These are phyloP conservation scores for Tichodroma muraria DNA, from an alignment of 2,113 vertebrate genomes.

Conservation along the genomic window DNA sequence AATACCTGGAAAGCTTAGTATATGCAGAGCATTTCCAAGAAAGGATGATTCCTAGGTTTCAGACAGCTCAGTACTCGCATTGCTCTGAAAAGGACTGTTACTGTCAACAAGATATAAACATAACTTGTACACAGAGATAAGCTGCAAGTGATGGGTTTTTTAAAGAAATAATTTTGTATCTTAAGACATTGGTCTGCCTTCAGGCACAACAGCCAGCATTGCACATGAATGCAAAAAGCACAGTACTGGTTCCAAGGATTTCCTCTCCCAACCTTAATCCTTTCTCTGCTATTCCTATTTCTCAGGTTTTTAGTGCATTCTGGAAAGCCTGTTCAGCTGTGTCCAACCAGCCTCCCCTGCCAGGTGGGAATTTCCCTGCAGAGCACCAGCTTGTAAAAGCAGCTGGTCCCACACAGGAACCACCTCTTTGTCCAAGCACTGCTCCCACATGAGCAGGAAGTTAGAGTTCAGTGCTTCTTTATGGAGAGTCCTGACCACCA, in stretches of 20 bases:
- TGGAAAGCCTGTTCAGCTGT: background rate
- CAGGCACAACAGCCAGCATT: background rate
- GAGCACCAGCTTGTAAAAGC: background rate
- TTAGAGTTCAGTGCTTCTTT: background rate
- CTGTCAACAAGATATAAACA: background rate
- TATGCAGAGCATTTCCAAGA: background rate
- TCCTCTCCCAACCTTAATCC: background rate
- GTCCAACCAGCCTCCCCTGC: background rate
- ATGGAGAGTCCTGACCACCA: background rate
- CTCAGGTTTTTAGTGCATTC: background rate
- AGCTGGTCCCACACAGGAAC: background rate
- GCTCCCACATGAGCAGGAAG: background rate
- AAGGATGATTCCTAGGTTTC: background rate
- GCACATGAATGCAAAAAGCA: background rate
- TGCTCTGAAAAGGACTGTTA: background rate
- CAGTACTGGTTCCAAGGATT: background rate
- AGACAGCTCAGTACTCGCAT: background rate
- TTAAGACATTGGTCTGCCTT: background rate
- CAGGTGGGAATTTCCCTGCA: constrained; percentile 19
- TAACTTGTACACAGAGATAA: background rate
- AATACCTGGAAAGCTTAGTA: background rate
- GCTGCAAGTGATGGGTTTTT: background rate
- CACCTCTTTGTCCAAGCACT: background rate
- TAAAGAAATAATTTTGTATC: background rate
- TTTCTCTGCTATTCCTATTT: background rate